These are phyloP conservation scores for Spialia ferax DNA, from an alignment of 2,888 invertebrate species.

Conservation along the genomic window DNA sequence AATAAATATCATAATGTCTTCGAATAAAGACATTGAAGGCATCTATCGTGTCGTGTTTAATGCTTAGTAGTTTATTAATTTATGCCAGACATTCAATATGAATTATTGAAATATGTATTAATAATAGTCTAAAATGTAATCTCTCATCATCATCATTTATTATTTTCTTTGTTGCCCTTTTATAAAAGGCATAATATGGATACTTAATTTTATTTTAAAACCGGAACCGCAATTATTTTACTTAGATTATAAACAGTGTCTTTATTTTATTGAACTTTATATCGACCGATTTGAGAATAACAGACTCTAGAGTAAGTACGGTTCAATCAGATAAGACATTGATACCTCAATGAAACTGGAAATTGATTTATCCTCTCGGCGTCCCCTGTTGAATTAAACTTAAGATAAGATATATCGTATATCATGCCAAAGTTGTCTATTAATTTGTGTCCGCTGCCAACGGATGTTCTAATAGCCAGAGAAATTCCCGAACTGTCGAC, in stretches of 20 bases:
- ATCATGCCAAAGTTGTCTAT: constrained; percentile 25
- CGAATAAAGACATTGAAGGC: background rate
- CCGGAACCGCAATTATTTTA: too few species aligned
- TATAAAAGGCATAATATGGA: too few species aligned
- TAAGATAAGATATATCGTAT: constrained; percentile 15
- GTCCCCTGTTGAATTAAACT: constrained; percentile 11
- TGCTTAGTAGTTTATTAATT: background rate
- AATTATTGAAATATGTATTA: background rate
- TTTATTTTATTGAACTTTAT: too few species aligned
- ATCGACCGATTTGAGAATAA: background rate
- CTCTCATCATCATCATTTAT: too few species aligned
- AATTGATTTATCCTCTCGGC: background rate
- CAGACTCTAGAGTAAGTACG: background rate
- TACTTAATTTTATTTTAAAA: too few species aligned
- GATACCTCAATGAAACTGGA: background rate
- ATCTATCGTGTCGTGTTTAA: background rate
- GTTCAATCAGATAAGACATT: constrained; percentile 2
- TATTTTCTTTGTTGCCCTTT: too few species aligned
- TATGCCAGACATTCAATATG: background rate
- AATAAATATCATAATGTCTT: constrained; percentile 13
- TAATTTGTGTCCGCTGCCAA: constrained; percentile 21
- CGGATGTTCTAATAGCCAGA: constrained; percentile 9
- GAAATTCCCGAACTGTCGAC: constrained; percentile 21
- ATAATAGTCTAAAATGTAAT: too few species aligned
- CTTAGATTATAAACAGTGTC: too few species aligned